Evolutionary conservation across 2,797 vertebrate species (phyloP).

Genomic region (Chlorospingus flavigularis): DNA sequence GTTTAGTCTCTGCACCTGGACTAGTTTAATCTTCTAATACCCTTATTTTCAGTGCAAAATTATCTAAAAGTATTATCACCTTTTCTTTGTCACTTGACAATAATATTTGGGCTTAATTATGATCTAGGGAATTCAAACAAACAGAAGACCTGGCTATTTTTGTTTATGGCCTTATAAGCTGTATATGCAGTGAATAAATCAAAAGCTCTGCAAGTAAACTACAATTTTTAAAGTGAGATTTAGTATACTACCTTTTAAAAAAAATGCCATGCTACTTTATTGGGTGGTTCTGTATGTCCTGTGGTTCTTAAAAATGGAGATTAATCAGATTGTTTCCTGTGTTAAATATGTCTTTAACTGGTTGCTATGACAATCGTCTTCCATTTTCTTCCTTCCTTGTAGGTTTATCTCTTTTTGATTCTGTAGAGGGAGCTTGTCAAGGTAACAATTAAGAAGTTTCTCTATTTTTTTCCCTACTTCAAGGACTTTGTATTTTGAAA

Average conservation of each 20-base stretch:
- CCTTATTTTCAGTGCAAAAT: not conserved
- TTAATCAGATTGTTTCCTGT: constrained; percentile 62
- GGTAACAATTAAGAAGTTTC: constrained; percentile 30
- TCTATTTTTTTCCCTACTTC: not conserved
- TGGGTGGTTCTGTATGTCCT: constrained; percentile 19
- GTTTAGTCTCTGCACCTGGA: not conserved
- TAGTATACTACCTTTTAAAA: not conserved
- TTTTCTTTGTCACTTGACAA: not conserved
- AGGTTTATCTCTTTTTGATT: constrained; percentile 58
- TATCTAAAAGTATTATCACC: not conserved
- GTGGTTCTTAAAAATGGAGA: constrained; percentile 34
- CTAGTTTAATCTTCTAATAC: not conserved
- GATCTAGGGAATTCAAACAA: not conserved
- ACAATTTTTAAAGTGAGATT: not conserved
- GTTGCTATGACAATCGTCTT: constrained; percentile 72
- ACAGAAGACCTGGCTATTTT: not conserved
- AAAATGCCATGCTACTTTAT: not conserved
- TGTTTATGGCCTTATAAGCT: not conserved
- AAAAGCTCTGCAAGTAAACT: not conserved
- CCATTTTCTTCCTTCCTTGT: constrained; percentile 5
- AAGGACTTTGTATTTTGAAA: constrained; percentile 8
- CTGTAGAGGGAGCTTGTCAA: constrained; percentile 46
- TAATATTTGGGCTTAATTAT: not conserved
- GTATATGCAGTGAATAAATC: not conserved
- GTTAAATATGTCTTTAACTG: constrained; percentile 55